A percentile compares a stretch with the other conserved stretches of the same genome.
These are phyloP conservation scores for Formica exsecta DNA, from an alignment of 1,140 invertebrate species.

Conservation along the genomic window DNA sequence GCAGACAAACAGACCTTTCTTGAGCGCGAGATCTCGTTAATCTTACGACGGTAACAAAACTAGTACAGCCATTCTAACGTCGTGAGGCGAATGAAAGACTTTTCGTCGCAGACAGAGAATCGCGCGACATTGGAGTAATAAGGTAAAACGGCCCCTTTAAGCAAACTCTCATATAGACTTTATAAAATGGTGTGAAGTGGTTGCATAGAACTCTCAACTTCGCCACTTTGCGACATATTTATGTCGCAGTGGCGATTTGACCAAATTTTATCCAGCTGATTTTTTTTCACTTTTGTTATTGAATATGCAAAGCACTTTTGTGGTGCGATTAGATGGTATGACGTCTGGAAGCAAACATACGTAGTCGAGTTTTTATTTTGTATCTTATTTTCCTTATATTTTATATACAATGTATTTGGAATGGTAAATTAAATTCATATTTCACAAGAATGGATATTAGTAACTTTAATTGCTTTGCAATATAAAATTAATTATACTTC, in stretches of 20 bases:
- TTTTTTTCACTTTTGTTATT: conserved; percentile 2
- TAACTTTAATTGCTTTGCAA: not conserved
- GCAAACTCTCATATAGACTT: not conserved
- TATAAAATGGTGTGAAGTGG: conserved; percentile 26
- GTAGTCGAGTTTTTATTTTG: not conserved
- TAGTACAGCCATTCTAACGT: conserved; percentile 54
- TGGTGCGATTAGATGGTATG: not conserved
- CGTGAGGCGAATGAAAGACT: conserved; percentile 54
- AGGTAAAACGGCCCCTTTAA: conserved; percentile 42
- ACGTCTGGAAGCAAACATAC: not conserved
- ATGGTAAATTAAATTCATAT: not conserved
- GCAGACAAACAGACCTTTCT: conserved; percentile 60
- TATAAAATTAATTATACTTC: not conserved
- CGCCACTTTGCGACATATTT: not conserved
- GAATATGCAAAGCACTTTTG: conserved; percentile 34
- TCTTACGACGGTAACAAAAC: conserved; percentile 68
- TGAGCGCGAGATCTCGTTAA: conserved; percentile 67
- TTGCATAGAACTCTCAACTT: not conserved
- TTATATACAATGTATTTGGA: not conserved
- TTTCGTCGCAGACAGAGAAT: conserved; percentile 34
- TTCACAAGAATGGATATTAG: not conserved
- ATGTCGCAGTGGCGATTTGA: not conserved
- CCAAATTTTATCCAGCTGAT: not conserved
- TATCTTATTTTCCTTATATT: not conserved
- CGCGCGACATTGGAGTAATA: conserved; percentile 40